Evolutionary conservation across 2,113 vertebrate genomes (phyloP), one percentile per base, ranked within the genome.

Genomic region (Miniopterus natalensis): DNA sequence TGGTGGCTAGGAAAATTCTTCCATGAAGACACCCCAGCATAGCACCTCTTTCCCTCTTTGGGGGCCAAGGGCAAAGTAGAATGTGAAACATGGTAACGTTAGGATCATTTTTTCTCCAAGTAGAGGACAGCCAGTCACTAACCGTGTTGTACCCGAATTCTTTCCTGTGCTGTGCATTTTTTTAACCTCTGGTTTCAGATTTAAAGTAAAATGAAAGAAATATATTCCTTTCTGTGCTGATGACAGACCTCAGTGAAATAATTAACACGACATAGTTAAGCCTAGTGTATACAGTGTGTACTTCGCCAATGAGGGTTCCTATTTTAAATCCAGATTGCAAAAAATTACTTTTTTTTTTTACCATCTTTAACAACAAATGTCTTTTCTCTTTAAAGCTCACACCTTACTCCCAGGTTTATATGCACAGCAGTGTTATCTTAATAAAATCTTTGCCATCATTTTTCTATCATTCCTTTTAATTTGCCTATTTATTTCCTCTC

Each of bases 1-100:
- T 79, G 53, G 45, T 91, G 78, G 42, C 70, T 92, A 74, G 27
- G 55, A 94, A 94, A 91, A 87, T 51, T 95, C 63, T 90, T 57
- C 66, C 77, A 40, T 61, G 49, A 47, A 90, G 71, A 93, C 59
- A 95, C 86, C 75, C 15, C 63, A 53, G 66, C 23, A 9, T 0
- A 13, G 31, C 13, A 15, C n/a, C n/a, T n/a, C 31, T 63, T 66
- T 93, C 59, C 51, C 29, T 78, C 51, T 84, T 79, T 90, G 49
- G 63, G 6, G 17, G 42, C 23, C 70, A 63, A 92, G 55, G 40
- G 61, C n/a, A 92, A 94, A 87, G 42, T 45, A 73, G 1, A 6
- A 45, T n/a, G 6, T 18, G 20, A 45, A 49, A 9, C 49, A 51
- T 3, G 29, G 45, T n/a, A 47, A 27, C 17, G 23, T 4, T 70